A percentile compares a stretch with the other conserved stretches of the same genome.
Conservation (phyloP, 2,888 invertebrate genomes). For the Cosmia pyralina region DNA sequence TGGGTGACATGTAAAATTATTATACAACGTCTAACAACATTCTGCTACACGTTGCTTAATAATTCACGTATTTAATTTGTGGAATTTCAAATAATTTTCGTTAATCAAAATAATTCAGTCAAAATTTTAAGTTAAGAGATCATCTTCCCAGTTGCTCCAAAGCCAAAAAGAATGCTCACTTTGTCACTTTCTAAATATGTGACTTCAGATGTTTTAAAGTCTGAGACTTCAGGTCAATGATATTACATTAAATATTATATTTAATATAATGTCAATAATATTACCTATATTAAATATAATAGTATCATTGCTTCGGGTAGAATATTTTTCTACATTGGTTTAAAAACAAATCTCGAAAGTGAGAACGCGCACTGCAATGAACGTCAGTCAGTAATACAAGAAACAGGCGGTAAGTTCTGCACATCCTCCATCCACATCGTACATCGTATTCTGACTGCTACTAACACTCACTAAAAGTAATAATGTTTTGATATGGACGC, state of each 20-base stretch:
- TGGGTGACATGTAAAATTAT: background rate
- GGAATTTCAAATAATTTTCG: background rate
- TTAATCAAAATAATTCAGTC: constrained; percentile 22
- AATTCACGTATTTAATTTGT: background rate
- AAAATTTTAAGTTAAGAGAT: constrained; percentile 10
- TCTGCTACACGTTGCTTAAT: constrained; percentile 1
- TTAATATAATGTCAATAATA: no score
- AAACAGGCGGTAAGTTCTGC: constrained; percentile 43
- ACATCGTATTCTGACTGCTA: constrained; percentile 1
- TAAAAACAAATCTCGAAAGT: constrained; percentile 16
- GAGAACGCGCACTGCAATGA: constrained; percentile 31
- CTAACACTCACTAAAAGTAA: constrained; percentile 52
- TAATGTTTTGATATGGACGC: constrained; percentile 45
- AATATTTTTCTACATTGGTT: background rate
- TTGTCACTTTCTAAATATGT: background rate
- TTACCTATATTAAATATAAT: no score
- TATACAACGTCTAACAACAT: background rate
- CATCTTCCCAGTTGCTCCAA: background rate
- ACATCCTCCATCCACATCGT: constrained; percentile 7
- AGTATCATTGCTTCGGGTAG: background rate
- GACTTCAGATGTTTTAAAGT: background rate
- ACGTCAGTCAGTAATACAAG: constrained; percentile 38
- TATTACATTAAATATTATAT: no score
- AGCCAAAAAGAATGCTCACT: background rate
- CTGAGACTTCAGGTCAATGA: no score